phyloP scores from a whole-genome alignment of 2,113 vertebrate genomes.

The Paraplagusia blochii region DNA sequence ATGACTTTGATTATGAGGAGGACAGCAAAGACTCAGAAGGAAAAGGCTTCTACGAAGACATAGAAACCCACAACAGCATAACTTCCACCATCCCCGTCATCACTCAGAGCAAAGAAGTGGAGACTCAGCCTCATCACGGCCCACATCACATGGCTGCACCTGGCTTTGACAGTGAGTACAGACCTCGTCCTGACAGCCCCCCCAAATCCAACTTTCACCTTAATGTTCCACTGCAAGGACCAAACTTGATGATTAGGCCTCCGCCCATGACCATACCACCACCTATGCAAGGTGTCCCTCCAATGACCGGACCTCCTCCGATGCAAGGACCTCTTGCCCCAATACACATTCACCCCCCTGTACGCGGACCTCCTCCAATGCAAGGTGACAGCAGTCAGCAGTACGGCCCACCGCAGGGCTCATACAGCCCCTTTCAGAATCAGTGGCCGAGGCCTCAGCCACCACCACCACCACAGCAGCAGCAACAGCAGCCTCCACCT shows the following conservation, averaged over 20 bases:
- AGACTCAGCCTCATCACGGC: conserved; percentile 64
- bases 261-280: conserved; percentile 65
- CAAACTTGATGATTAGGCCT: conserved; percentile 57
- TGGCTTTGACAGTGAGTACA: conserved; percentile 62
- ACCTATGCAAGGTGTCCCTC: conserved; percentile 64
- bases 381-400: conserved; percentile 69
- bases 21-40: conserved; percentile 52
- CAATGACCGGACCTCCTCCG: conserved; percentile 59
- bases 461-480: no score
- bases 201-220: conserved; percentile 66
- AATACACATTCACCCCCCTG: conserved; percentile 57
- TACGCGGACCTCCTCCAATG: conserved; percentile 48
- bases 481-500: conserved; percentile 66
- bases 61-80: conserved; percentile 44
- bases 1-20: conserved; percentile 57
- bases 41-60: conserved; percentile 53
- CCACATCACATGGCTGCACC: conserved; percentile 55
- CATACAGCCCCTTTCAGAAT: conserved; percentile 74
- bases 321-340: conserved; percentile 59
- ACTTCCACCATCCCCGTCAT: conserved; percentile 67
- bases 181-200: conserved; percentile 60
- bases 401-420: conserved; percentile 52
- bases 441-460: conserved; percentile 68
- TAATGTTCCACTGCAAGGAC: conserved; percentile 60
- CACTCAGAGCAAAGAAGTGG: conserved; percentile 61